phyloP scores from a whole-genome alignment of 2,797 vertebrate genomes.

The Allobates femoralis region DNA sequence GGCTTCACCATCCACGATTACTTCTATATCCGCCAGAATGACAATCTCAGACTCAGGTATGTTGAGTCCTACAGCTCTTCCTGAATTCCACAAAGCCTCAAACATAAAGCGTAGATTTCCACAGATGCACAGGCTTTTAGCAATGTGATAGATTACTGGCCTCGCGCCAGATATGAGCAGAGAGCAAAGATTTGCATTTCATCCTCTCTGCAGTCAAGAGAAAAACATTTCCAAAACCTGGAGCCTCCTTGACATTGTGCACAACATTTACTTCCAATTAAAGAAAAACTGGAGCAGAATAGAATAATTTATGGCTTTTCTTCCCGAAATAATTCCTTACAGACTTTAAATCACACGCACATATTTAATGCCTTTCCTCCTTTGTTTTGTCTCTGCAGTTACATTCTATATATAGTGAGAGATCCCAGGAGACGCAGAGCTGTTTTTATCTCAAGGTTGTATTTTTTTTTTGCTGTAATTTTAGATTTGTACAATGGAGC shows the following conservation, averaged over 20 bases:
- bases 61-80: not conserved
- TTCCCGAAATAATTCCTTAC: constrained; percentile 52
- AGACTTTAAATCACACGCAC: constrained; percentile 45
- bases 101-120: not conserved
- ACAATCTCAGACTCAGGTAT: constrained; percentile 1
- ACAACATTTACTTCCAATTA: constrained; percentile 50
- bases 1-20: not conserved
- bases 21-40: not conserved
- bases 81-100: not conserved
- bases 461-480: not conserved
- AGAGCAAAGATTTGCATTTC: constrained; percentile 12
- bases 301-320: constrained; percentile 54
- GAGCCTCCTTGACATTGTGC: constrained; percentile 4
- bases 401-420: constrained; percentile 37
- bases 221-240: constrained; percentile 40
- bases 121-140: not conserved
- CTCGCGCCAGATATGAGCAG: not conserved
- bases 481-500: not conserved
- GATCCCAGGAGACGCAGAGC: not conserved
- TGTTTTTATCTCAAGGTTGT: constrained; percentile 19
- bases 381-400: constrained; percentile 35
- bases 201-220: constrained; percentile 4
- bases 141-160: constrained; percentile 42
- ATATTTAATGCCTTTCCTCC: constrained; percentile 27
- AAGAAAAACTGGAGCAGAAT: constrained; percentile 32